Conservation (phyloP, 2,888 invertebrate genomes). For the Creontiades dilutus region DNA sequence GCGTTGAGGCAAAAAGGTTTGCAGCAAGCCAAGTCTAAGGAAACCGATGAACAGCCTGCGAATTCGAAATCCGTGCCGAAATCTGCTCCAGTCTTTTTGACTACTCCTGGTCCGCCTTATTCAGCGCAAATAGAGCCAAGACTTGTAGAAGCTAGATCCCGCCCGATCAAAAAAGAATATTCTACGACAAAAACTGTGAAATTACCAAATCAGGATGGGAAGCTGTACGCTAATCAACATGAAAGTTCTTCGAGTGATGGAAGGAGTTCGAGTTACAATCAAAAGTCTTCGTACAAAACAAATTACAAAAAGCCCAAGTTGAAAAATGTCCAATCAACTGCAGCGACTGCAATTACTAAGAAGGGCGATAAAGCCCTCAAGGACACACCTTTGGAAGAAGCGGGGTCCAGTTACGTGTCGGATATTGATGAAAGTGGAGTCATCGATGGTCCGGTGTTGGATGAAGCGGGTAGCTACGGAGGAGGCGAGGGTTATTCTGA, state of each 20-base stretch:
- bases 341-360: background rate
- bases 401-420: conserved; percentile 72
- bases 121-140: background rate
- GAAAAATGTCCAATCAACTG: background rate
- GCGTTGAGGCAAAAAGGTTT: conserved; percentile 51
- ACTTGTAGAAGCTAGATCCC: conserved; percentile 17
- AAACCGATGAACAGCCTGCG: background rate
- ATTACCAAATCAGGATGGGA: conserved; percentile 72
- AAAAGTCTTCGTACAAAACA: conserved; percentile 70
- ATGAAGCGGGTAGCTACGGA: conserved; percentile 57
- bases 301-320: conserved; percentile 71
- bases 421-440: conserved; percentile 71
- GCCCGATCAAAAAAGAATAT: conserved; percentile 67
- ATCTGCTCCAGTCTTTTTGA: background rate
- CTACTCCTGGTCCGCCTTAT: background rate
- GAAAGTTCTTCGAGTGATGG: conserved; percentile 69
- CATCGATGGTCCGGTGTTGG: conserved; percentile 68
- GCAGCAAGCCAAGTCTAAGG: conserved; percentile 5
- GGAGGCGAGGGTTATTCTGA: conserved; percentile 46
- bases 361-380: conserved; percentile 31
- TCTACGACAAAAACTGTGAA: conserved; percentile 71
- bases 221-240: conserved; percentile 70
- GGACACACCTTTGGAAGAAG: conserved; percentile 72
- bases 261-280: conserved; percentile 73
- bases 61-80: background rate